These are phyloP conservation scores for Drosophila antonietae DNA, from an alignment of 2,888 invertebrate species.

Conservation along the genomic window DNA sequence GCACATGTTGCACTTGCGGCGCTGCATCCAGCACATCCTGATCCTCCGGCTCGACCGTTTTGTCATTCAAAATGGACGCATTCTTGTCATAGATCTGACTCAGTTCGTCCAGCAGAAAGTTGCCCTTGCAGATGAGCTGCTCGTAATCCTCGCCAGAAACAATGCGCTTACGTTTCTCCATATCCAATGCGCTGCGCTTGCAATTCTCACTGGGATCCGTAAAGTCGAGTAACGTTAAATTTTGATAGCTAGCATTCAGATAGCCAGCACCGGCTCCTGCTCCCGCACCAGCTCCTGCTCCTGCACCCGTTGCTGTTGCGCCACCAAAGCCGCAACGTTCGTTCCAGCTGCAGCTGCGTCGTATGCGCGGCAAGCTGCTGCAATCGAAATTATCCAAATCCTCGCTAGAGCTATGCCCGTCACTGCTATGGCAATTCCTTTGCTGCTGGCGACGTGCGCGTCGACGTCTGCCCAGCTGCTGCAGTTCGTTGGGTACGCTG, in stretches of 20 bases:
- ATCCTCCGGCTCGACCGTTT: constrained; percentile 60
- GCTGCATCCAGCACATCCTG: constrained; percentile 8
- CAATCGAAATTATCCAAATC: constrained; percentile 59
- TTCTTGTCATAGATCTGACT: constrained; percentile 86
- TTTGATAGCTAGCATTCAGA: constrained; percentile 87
- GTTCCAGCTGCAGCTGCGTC: constrained; percentile 81
- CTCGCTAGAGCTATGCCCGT: constrained; percentile 58
- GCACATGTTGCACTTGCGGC: constrained; percentile 76
- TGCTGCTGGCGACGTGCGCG: constrained; percentile 32
- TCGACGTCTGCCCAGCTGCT: constrained; percentile 72
- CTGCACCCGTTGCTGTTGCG: not conserved
- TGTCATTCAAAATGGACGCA: constrained; percentile 86
- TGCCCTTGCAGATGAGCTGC: constrained; percentile 78
- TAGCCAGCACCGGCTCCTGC: constrained; percentile 66
- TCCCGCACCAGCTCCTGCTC: constrained; percentile 20
- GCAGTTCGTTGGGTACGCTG: constrained; percentile 79
- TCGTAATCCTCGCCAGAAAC: constrained; percentile 71
- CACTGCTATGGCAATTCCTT: constrained; percentile 34
- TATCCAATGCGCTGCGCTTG: constrained; percentile 51
- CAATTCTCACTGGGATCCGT: constrained; percentile 77
- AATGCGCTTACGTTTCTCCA: constrained; percentile 54
- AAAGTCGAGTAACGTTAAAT: constrained; percentile 87
- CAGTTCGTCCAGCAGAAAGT: constrained; percentile 85
- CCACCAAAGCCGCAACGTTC: constrained; percentile 56
- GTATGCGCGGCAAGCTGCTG: constrained; percentile 52